A percentile compares a stretch with the other conserved stretches of the same genome.
Conservation (phyloP, 2,113 vertebrate species). For the Ptilonorhynchus violaceus region DNA sequence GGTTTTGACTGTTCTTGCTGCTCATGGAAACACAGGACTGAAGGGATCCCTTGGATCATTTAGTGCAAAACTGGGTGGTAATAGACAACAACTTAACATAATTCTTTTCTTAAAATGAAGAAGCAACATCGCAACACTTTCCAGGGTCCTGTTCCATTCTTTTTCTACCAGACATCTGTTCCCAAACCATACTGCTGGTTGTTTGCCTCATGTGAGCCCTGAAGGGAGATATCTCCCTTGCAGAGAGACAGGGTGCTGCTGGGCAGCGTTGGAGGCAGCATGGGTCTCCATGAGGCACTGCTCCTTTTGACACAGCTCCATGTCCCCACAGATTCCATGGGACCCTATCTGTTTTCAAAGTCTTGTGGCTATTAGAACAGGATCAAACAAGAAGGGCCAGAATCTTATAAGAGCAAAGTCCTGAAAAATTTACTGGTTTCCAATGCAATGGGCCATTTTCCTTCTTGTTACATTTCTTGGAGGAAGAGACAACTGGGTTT, state of each 20-base stretch:
- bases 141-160: neutral
- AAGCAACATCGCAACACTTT: fast-evolving
- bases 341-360: neutral
- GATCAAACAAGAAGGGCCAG: neutral
- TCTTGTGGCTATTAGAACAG: neutral
- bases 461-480: neutral
- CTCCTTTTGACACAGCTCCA: neutral
- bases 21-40: neutral
- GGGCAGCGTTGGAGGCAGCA: fast-evolving
- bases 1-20: neutral
- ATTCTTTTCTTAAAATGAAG: neutral
- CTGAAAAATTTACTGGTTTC: neutral
- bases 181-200: neutral
- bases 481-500: neutral
- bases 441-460: neutral
- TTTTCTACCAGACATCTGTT: neutral
- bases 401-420: neutral
- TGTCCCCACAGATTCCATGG: neutral
- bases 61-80: neutral
- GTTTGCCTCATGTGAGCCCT: neutral
- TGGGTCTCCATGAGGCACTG: fast-evolving
- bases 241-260: neutral
- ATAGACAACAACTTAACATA: neutral
- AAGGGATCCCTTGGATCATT: neutral
- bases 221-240: neutral